A percentile compares a stretch with the other conserved stretches of the same genome.
Evolutionary conservation across 1,140 invertebrate species (phyloP).

Genomic region (Venturia canescens): DNA sequence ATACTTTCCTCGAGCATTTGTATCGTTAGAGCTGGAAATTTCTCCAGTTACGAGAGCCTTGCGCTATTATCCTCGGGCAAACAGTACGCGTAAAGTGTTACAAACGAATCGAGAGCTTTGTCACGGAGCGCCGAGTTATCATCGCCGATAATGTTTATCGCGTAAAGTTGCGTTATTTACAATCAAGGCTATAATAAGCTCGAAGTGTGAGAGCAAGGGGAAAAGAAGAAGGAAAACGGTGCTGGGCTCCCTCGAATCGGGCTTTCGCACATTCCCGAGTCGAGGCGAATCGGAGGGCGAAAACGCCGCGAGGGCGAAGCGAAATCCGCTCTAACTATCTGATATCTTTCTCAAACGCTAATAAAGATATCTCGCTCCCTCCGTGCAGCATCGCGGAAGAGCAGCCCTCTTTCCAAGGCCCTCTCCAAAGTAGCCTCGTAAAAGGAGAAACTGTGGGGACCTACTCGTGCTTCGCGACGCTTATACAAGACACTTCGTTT

Average conservation of each 20-base stretch:
- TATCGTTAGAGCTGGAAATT: too few relatives aligned
- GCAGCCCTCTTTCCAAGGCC: neutral
- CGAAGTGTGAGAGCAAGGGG: neutral
- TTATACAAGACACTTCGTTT: neutral
- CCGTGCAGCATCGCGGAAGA: neutral
- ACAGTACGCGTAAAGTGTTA: too few relatives aligned
- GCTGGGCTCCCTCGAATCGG: neutral
- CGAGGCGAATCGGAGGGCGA: neutral
- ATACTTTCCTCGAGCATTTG: too few relatives aligned
- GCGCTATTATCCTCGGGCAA: too few relatives aligned
- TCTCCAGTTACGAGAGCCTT: too few relatives aligned
- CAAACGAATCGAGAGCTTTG: too few relatives aligned
- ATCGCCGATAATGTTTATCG: neutral
- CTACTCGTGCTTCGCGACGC: neutral
- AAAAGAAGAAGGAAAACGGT: too few relatives aligned
- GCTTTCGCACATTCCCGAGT: neutral
- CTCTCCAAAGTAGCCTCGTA: neutral
- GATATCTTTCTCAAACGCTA: conserved; percentile 39
- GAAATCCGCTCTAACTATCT: conserved; percentile 16
- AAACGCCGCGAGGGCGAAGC: too few relatives aligned
- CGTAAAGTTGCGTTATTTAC: neutral
- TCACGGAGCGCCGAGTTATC: too few relatives aligned
- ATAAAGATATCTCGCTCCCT: conserved; percentile 14
- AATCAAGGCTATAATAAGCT: neutral
- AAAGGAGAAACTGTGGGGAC: neutral